A percentile compares a stretch with the other conserved stretches of the same genome.
phyloP scores from a whole-genome alignment of 2,797 vertebrate species.

The Crax fasciolata region DNA sequence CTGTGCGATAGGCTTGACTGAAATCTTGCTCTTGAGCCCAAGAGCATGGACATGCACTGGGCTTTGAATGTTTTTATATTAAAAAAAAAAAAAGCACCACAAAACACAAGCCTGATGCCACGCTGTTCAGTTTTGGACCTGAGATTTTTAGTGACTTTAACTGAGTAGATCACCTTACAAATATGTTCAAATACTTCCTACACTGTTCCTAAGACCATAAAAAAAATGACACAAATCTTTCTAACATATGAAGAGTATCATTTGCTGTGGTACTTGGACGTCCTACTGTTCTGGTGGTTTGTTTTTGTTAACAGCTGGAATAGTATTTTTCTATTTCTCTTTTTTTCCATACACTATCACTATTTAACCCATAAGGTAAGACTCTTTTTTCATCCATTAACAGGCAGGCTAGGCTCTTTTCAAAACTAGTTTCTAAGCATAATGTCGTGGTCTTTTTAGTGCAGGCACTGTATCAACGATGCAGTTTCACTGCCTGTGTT shows the following conservation, averaged over 20 bases:
- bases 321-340: neutral
- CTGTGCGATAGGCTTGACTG: fast-evolving
- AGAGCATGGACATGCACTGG: fast-evolving
- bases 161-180: neutral
- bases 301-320: neutral
- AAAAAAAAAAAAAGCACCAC: neutral
- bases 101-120: neutral
- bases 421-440: neutral
- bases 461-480: neutral
- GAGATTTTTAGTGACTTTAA: neutral
- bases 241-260: neutral
- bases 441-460: neutral
- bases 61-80: neutral
- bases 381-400: neutral
- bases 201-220: neutral
- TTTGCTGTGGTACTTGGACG: neutral
- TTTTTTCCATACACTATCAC: neutral
- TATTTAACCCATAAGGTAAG: neutral
- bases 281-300: neutral
- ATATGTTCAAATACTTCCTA: neutral
- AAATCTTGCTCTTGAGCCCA: neutral
- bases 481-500: neutral
- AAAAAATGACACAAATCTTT: neutral
- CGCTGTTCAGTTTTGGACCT: neutral
- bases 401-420: neutral